Base-by-base conservation (phyloP, 2,797 vertebrate genomes). In the Podarcis lilfordi region DNA sequence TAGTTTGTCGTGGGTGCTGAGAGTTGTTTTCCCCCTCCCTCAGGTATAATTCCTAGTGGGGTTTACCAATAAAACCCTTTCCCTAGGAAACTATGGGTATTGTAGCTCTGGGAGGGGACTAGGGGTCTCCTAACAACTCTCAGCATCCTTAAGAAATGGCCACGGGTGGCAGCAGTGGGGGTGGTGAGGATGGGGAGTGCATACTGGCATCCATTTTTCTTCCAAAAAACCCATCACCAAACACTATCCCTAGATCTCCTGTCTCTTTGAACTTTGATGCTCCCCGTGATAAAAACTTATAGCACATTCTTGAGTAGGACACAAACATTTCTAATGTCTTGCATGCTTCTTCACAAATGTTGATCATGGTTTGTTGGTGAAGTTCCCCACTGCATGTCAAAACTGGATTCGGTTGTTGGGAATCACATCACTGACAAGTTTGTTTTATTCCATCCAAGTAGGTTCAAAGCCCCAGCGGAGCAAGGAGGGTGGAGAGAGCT, bases 391-490 rank as follows among this genome's bases (percentile, higher is more conserved):
- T 74, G 9, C 86, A 74, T 87, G 92, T 1, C 90, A 87, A 83
- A 92, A 71, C 81, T 86, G 29, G 64, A 89, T 90, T 76, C 89
- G 37, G 81, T 27, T 69, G 40, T 87, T 91, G 27, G 92, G 77
- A 92, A 92, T 85, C 88, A 91, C 61, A 93, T 93, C 92, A 94
- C 17, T 0, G 94, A 91, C 94, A 88, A 55, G 59, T 4, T 85
- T 68, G 32, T 84, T 93, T 95, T 90, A 92, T 86, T 86, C 3
- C 90, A 32, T 88, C 92, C 85, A 82, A 88, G 93, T 61, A 90
- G 85, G 93, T 93, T 95, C 96, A 95, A 93, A 96, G 95, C 59
- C 84, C 80, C 79, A 90, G 86, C 86, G 86, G 81, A 93, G 86
- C 83, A 32, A 50, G 95, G 92, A 82, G 90, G 68, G 88, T 8